Percentiles rank a stretch among this genome's conserved stretches.
Evolutionary conservation across 1,140 invertebrate genomes (phyloP).

Genomic region (Hylaeus volcanicus): DNA sequence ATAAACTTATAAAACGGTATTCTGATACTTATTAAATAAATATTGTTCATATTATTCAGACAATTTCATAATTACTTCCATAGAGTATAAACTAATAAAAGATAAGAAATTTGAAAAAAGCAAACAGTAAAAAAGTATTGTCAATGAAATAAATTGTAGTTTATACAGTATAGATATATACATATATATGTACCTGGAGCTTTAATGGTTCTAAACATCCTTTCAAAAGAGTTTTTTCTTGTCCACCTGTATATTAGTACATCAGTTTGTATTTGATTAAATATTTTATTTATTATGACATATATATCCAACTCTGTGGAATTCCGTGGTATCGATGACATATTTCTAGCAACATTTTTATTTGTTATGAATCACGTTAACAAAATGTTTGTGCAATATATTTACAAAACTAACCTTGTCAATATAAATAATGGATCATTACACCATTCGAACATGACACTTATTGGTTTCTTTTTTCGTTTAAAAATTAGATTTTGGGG

Average conservation of each 20-base stretch:
- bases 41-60: not conserved
- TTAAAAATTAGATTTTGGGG: not conserved
- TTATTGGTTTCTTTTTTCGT: not conserved
- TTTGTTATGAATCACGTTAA: not conserved
- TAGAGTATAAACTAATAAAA: too few species aligned
- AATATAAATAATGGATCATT: too few species aligned
- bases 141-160: not conserved
- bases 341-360: not conserved
- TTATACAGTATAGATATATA: not conserved
- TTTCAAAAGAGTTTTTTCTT: not conserved
- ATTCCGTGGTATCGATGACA: too few species aligned
- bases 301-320: fast-evolving
- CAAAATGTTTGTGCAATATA: not conserved
- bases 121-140: not conserved
- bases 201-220: not conserved
- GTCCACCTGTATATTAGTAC: not conserved
- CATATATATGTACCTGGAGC: not conserved
- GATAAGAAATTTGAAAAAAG: too few species aligned
- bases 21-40: not conserved
- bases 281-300: not conserved
- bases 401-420: conserved; percentile 24
- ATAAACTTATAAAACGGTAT: not conserved
- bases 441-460: not conserved
- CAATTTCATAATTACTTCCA: not conserved
- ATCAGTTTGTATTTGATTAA: fast-evolving